phyloP scores from a whole-genome alignment of 2,888 invertebrate genomes.

The Dromius quadrimaculatus region DNA sequence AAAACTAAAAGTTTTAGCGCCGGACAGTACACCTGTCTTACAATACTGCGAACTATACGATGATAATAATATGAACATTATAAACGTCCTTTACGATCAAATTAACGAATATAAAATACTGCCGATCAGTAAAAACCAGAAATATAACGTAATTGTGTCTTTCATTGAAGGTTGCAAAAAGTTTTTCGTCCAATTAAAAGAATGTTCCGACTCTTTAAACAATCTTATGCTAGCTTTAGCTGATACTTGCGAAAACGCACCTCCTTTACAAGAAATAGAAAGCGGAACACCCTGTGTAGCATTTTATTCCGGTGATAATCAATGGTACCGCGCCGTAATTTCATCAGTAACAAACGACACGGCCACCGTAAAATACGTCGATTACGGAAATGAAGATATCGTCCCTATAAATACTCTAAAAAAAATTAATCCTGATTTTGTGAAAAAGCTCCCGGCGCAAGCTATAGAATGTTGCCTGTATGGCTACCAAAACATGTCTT shows the following conservation, averaged over 20 bases:
- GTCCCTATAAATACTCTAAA: slow-evolving; percentile 73
- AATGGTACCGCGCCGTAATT: slow-evolving; percentile 93
- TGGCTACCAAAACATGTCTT: slow-evolving; percentile 71
- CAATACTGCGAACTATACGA: slow-evolving; percentile 81
- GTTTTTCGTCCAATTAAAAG: slow-evolving; percentile 80
- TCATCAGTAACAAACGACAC: slow-evolving; percentile 66
- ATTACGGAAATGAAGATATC: slow-evolving; percentile 95
- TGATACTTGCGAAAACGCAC: slow-evolving; percentile 66
- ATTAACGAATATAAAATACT: slow-evolving; percentile 57
- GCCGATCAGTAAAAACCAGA: slow-evolving; percentile 61
- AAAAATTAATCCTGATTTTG: slow-evolving; percentile 74
- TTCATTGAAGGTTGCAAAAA: slow-evolving; percentile 78
- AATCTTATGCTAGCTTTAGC: slow-evolving; percentile 78
- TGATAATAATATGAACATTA: slow-evolving; percentile 61
- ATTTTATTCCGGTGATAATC: slow-evolving; percentile 80
- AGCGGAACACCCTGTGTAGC: slow-evolving; percentile 82
- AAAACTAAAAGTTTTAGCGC: slow-evolving; percentile 75
- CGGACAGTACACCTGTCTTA: slow-evolving; percentile 78
- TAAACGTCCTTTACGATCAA: slow-evolving; percentile 56
- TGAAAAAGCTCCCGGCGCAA: slow-evolving; percentile 76
- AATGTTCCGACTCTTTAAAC: slow-evolving; percentile 72
- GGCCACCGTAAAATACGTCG: slow-evolving; percentile 83
- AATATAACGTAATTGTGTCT: slow-evolving; percentile 72
- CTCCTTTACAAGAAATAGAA: slow-evolving; percentile 61
- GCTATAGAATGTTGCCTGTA: slow-evolving; percentile 84